Conservation (phyloP, 2,113 vertebrate species). For the Proteles cristata region DNA sequence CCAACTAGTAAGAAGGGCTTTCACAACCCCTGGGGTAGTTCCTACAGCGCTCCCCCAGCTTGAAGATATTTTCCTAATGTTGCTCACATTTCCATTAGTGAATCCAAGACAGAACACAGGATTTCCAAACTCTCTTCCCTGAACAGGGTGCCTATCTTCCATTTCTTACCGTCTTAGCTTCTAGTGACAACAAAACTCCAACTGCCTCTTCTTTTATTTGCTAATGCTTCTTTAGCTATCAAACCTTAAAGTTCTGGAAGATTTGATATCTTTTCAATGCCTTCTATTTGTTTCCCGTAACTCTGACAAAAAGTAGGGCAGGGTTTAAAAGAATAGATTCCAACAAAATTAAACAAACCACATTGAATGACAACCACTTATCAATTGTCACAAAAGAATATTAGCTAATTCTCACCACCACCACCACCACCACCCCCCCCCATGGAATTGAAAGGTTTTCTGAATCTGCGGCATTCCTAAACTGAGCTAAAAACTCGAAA, state of each 20-base stretch:
- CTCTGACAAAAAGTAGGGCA: background rate
- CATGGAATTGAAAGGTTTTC: background rate
- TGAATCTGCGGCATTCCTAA: slow-evolving; percentile 2
- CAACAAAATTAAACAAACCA: background rate
- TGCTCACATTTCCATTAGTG: background rate
- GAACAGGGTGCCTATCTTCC: background rate
- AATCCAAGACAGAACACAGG: slow-evolving; percentile 5
- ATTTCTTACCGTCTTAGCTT: background rate
- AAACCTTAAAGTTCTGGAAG: background rate
- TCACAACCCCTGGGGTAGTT: background rate
- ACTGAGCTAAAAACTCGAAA: background rate
- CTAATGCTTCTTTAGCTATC: background rate
- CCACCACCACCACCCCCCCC: too few relatives aligned
- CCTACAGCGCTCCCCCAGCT: background rate
- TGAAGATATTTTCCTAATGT: background rate
- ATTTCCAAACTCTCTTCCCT: background rate
- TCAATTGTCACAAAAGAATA: background rate
- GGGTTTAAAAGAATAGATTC: background rate
- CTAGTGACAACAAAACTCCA: slow-evolving; percentile 6
- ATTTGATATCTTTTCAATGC: slow-evolving; percentile 4
- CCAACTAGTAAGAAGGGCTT: background rate
- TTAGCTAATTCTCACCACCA: background rate
- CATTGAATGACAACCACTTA: background rate
- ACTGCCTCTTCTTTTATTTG: background rate
- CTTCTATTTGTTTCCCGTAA: background rate